Evolutionary conservation across 2,888 invertebrate species (phyloP).

Genomic region (Xestia ashworthii): DNA sequence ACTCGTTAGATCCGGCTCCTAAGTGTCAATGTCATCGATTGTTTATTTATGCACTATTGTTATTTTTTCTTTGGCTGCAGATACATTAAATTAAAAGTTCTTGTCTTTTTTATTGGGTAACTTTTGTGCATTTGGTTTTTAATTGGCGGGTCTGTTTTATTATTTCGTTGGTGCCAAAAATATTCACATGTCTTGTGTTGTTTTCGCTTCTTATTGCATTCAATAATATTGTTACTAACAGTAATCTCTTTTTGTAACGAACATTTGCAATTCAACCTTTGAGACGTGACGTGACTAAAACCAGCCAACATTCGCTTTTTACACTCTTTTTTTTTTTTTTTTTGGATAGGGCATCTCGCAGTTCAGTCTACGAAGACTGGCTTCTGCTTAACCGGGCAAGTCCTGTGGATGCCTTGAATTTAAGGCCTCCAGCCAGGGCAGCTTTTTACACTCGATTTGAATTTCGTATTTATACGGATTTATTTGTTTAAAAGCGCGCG

Average conservation of each 20-base stretch:
- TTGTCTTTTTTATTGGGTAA: constrained; percentile 8
- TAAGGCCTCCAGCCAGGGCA: too few species aligned
- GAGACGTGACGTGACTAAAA: constrained; percentile 5
- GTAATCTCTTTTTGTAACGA: background rate
- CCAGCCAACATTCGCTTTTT: constrained; percentile 20
- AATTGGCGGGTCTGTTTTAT: background rate
- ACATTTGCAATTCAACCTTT: background rate
- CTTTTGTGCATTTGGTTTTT: background rate
- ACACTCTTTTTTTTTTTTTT: too few species aligned
- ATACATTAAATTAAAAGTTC: constrained; percentile 3
- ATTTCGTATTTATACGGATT: constrained; percentile 31
- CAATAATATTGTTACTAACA: constrained; percentile 5
- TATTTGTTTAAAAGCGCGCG: constrained; percentile 31
- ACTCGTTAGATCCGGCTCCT: constrained; percentile 84
- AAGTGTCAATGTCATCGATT: constrained; percentile 84
- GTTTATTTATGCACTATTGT: constrained; percentile 61
- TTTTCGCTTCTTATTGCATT: background rate
- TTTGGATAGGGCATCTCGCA: too few species aligned
- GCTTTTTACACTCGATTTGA: constrained; percentile 22
- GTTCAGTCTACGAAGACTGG: too few species aligned
- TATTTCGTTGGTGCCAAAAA: background rate
- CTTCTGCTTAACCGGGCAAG: too few species aligned
- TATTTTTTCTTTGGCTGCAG: constrained; percentile 51
- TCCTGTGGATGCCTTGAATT: too few species aligned
- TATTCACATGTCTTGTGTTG: background rate